These are phyloP conservation scores for Hyles lineata DNA, from an alignment of 2,888 invertebrate species.

Conservation along the genomic window DNA sequence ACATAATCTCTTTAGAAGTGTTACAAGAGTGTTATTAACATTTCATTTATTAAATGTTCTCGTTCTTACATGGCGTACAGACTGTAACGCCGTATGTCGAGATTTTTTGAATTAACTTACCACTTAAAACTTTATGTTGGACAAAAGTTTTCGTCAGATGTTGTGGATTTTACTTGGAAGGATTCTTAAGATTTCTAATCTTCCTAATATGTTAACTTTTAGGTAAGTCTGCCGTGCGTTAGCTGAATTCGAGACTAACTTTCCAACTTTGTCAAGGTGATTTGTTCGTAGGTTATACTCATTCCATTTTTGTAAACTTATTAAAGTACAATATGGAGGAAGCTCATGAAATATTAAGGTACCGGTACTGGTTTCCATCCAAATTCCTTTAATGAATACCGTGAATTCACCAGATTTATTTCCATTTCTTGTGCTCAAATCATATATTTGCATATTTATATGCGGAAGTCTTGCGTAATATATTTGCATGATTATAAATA, in stretches of 20 bases:
- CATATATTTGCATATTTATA: slow-evolving; percentile 71
- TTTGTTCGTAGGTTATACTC: slow-evolving; percentile 5
- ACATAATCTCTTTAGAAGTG: slow-evolving; percentile 21
- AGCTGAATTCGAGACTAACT: slow-evolving; percentile 20
- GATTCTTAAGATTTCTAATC: slow-evolving; percentile 19
- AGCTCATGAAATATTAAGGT: slow-evolving; percentile 1
- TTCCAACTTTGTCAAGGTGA: slow-evolving; percentile 15
- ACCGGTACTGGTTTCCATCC: slow-evolving; percentile 9
- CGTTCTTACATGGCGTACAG: not conserved
- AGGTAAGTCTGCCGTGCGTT: slow-evolving; percentile 17
- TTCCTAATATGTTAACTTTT: slow-evolving; percentile 25
- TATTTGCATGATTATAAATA: slow-evolving; percentile 73
- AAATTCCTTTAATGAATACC: slow-evolving; percentile 50
- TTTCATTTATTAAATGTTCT: slow-evolving; percentile 14
- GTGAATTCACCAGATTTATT: slow-evolving; percentile 56
- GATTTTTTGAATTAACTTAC: slow-evolving; percentile 21
- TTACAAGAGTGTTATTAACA: slow-evolving; percentile 7
- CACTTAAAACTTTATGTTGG: slow-evolving; percentile 13
- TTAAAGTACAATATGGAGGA: slow-evolving; percentile 2
- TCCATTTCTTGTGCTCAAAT: slow-evolving; percentile 68
- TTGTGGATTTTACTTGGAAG: slow-evolving; percentile 26
- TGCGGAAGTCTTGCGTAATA: slow-evolving; percentile 68
- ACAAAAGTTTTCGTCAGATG: slow-evolving; percentile 11
- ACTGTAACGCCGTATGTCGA: not conserved
- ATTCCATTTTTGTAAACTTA: slow-evolving; percentile 1